Percentiles rank a stretch among this genome's conserved stretches.
Evolutionary conservation across 2,888 invertebrate species (phyloP).

Genomic region (Blomia tropicalis): DNA sequence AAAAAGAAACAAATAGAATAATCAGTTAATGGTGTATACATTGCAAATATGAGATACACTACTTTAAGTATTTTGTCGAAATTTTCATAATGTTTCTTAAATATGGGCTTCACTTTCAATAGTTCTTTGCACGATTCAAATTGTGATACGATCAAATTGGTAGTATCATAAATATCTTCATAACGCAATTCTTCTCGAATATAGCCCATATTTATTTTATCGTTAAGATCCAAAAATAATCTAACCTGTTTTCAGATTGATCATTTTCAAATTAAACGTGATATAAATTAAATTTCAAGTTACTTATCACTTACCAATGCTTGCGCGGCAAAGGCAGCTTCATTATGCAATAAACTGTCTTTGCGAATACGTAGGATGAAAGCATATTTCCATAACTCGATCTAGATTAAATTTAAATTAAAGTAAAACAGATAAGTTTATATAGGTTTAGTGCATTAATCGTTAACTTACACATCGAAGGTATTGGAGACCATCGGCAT

Average conservation of each 20-base stretch:
- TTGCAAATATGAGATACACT: neutral
- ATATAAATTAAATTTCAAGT: neutral
- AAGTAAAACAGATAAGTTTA: neutral
- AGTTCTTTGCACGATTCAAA: slow-evolving; percentile 42
- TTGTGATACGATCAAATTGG: slow-evolving; percentile 49
- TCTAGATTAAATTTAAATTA: slow-evolving; percentile 32
- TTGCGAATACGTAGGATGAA: slow-evolving; percentile 59
- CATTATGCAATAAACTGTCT: slow-evolving; percentile 53
- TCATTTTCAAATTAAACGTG: neutral
- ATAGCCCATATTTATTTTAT: slow-evolving; percentile 34
- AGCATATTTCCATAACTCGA: slow-evolving; percentile 69
- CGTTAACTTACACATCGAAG: slow-evolving; percentile 47
- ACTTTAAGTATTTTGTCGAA: slow-evolving; percentile 57
- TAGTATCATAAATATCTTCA: slow-evolving; percentile 53
- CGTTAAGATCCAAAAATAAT: slow-evolving; percentile 49
- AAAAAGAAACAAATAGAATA: neutral
- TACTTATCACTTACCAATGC: slow-evolving; percentile 44
- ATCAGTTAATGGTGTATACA: neutral
- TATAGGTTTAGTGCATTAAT: neutral
- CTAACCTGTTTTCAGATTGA: slow-evolving; percentile 45
- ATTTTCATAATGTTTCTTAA: slow-evolving; percentile 59
- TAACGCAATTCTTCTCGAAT: slow-evolving; percentile 43
- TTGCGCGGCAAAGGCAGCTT: slow-evolving; percentile 70
- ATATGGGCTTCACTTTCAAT: slow-evolving; percentile 48
- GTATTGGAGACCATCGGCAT: slow-evolving; percentile 45